phyloP scores from a whole-genome alignment of 2,113 vertebrate genomes.

The Heliornis fulica region DNA sequence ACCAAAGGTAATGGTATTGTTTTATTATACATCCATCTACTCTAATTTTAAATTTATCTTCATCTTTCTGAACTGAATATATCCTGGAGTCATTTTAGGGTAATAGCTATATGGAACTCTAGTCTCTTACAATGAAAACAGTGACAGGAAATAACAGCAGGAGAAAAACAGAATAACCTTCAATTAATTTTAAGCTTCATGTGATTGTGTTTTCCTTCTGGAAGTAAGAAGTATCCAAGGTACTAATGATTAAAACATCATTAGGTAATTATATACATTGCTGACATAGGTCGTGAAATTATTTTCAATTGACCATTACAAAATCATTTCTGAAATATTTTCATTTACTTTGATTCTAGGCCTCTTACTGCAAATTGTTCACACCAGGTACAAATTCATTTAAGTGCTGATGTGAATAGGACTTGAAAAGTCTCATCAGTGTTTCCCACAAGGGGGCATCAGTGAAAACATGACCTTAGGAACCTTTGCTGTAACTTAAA shows the following conservation, averaged over 20 bases:
- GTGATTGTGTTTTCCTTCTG: neutral
- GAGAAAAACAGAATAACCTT: neutral
- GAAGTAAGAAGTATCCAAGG: neutral
- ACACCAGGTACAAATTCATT: neutral
- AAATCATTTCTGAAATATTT: neutral
- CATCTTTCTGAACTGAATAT: neutral
- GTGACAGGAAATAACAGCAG: neutral
- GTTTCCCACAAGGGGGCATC: neutral
- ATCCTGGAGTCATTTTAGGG: neutral
- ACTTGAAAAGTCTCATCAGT: neutral
- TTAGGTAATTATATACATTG: neutral
- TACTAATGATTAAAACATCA: neutral
- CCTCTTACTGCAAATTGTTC: neutral
- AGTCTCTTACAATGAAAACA: neutral
- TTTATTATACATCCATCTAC: neutral
- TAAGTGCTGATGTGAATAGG: neutral
- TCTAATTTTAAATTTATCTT: neutral
- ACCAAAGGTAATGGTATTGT: neutral
- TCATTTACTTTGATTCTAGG: neutral
- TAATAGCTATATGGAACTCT: neutral
- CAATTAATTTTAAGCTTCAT: neutral
- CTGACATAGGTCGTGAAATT: neutral
- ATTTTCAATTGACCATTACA: neutral
- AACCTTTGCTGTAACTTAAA: neutral
- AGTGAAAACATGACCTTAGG: neutral